These are phyloP conservation scores for Toxotes chatareus DNA, from an alignment of 2,113 vertebrate species.

Conservation along the genomic window DNA sequence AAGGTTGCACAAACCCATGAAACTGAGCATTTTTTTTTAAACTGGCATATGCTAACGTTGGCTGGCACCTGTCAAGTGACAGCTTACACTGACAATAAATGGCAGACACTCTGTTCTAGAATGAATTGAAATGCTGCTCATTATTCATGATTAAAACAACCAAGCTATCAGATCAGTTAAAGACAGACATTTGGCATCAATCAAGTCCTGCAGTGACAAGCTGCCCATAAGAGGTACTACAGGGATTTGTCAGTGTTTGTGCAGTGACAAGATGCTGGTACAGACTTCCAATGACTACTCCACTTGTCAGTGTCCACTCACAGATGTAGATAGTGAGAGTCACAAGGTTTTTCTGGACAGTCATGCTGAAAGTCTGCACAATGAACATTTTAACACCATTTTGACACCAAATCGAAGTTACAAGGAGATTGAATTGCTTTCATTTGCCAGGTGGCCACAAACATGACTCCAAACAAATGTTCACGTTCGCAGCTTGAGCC, in stretches of 20 bases:
- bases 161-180: not conserved
- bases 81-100: constrained; percentile 29
- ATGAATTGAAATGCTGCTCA: not conserved
- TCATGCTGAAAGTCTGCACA: not conserved
- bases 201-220: not conserved
- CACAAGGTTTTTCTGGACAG: too few species aligned
- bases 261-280: constrained; percentile 8
- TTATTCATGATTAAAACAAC: constrained; percentile 14
- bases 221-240: not conserved
- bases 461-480: too few species aligned
- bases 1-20: not conserved
- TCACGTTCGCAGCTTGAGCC: too few species aligned
- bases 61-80: constrained; percentile 40
- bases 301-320: not conserved
- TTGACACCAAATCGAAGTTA: too few species aligned
- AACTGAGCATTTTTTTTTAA: not conserved
- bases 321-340: too few species aligned
- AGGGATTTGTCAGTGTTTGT: constrained; percentile 6
- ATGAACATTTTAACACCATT: too few species aligned
- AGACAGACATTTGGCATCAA: constrained; percentile 17
- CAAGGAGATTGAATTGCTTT: too few species aligned
- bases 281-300: not conserved
- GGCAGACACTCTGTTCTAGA: not conserved
- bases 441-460: too few species aligned
- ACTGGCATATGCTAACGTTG: constrained; percentile 10